Percentiles rank a stretch among this genome's conserved stretches.
phyloP scores from a whole-genome alignment of 2,888 invertebrate genomes.

The Mesochorus sp. region DNA sequence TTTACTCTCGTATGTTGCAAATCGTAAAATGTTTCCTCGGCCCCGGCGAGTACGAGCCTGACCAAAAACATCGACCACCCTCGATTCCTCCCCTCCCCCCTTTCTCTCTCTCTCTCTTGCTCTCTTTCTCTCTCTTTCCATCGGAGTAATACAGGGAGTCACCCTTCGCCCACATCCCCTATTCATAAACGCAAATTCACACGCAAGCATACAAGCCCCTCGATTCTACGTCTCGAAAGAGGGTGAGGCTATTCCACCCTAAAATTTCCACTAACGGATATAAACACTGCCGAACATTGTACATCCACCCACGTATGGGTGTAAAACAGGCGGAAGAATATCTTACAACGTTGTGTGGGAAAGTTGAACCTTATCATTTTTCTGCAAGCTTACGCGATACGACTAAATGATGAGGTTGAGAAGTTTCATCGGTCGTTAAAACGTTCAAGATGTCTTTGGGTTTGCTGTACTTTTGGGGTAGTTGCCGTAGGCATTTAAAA shows the following conservation, averaged over 20 bases:
- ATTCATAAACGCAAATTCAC: slow-evolving; percentile 43
- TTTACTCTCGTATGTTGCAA: slow-evolving; percentile 50
- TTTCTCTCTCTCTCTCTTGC: slow-evolving; percentile 40
- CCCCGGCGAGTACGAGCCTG: slow-evolving; percentile 58
- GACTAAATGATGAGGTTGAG: too few relatives aligned
- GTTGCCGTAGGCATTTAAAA: too few relatives aligned
- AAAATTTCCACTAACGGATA: slow-evolving; percentile 27
- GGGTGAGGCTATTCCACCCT: slow-evolving; percentile 32
- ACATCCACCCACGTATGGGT: too few relatives aligned
- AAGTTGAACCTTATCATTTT: too few relatives aligned
- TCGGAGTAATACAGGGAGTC: slow-evolving; percentile 1
- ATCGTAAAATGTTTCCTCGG: slow-evolving; percentile 65
- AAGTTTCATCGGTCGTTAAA: too few relatives aligned
- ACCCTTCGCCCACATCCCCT: slow-evolving; percentile 14
- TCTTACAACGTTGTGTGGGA: too few relatives aligned
- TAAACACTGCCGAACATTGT: too few relatives aligned
- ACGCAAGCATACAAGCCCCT: slow-evolving; percentile 34
- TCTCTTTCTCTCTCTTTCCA: slow-evolving; percentile 19
- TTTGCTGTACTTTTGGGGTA: too few relatives aligned
- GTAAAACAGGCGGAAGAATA: too few relatives aligned
- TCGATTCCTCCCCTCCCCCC: slow-evolving; percentile 33
- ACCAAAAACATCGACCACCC: slow-evolving; percentile 65
- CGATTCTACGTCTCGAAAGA: slow-evolving; percentile 17
- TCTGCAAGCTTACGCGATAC: too few relatives aligned
- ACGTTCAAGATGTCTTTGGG: too few relatives aligned